Conservation (phyloP, 2,888 invertebrate species). For the Cepaea hortensis region DNA sequence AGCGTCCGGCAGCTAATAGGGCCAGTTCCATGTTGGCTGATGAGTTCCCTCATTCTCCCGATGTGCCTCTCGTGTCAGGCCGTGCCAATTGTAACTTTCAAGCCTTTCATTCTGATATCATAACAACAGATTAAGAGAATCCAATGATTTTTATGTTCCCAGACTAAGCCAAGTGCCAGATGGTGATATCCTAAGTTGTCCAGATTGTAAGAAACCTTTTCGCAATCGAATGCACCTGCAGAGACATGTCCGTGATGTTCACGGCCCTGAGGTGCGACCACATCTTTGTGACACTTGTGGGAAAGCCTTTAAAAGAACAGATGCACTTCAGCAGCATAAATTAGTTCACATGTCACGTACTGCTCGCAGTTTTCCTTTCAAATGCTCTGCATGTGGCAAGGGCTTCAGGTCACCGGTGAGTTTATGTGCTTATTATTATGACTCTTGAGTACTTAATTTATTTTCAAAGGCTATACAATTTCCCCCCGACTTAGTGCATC, state of each 20-base stretch:
- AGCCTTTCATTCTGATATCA: too few species aligned
- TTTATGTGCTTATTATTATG: not conserved
- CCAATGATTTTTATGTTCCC: not conserved
- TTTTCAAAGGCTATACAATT: too few species aligned
- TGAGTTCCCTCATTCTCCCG: too few species aligned
- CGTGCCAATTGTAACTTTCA: too few species aligned
- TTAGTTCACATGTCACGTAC: slow-evolving; percentile 74
- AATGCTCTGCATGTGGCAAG: slow-evolving; percentile 73
- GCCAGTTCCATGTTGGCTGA: too few species aligned
- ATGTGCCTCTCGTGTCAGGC: too few species aligned
- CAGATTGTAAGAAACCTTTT: slow-evolving; percentile 75
- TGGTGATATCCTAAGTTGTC: slow-evolving; percentile 58
- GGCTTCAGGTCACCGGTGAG: slow-evolving; percentile 73
- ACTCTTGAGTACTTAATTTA: too few species aligned
- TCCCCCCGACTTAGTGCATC: too few species aligned
- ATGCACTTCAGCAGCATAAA: slow-evolving; percentile 78
- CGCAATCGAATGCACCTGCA: slow-evolving; percentile 74
- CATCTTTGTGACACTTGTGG: slow-evolving; percentile 79
- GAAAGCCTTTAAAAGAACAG: slow-evolving; percentile 79
- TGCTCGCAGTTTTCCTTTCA: slow-evolving; percentile 61
- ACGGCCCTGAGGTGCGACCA: slow-evolving; percentile 77
- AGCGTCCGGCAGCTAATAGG: too few species aligned
- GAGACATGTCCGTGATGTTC: slow-evolving; percentile 77
- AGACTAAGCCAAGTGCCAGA: slow-evolving; percentile 11
- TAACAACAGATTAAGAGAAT: not conserved